These are phyloP conservation scores for Remorina albescens DNA, from an alignment of 2,797 vertebrate species.

Conservation along the genomic window DNA sequence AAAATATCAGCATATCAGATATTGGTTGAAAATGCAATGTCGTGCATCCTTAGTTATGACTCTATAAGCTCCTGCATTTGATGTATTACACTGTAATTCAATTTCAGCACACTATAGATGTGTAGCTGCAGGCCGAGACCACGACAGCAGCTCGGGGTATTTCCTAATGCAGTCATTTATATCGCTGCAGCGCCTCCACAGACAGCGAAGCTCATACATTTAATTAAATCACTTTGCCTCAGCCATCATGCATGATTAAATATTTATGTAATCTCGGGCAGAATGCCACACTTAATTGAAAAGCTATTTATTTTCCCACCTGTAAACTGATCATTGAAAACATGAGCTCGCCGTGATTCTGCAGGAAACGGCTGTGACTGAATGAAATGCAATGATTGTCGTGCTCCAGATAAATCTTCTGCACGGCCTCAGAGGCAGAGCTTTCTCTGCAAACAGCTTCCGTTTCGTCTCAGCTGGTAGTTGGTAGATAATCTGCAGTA, in stretches of 20 bases:
- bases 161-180: slow-evolving; percentile 51
- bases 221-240: slow-evolving; percentile 57
- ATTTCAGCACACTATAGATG: slow-evolving; percentile 39
- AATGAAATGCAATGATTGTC: slow-evolving; percentile 25
- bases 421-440: slow-evolving; percentile 13
- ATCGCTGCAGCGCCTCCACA: slow-evolving; percentile 42
- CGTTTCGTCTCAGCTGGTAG: slow-evolving; percentile 20
- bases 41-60: slow-evolving; percentile 10
- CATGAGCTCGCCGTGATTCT: slow-evolving; percentile 13
- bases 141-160: slow-evolving; percentile 10
- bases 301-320: slow-evolving; percentile 25
- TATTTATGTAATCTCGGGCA: slow-evolving; percentile 39
- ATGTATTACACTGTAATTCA: slow-evolving; percentile 17
- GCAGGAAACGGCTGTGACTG: slow-evolving; percentile 21
- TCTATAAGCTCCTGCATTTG: slow-evolving; percentile 30
- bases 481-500: slow-evolving; percentile 58
- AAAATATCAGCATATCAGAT: too few species aligned
- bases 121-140: slow-evolving; percentile 39
- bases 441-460: slow-evolving; percentile 33
- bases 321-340: slow-evolving; percentile 6
- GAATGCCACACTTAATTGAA: slow-evolving; percentile 26
- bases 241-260: slow-evolving; percentile 52
- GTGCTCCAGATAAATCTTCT: slow-evolving; percentile 20
- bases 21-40: too few species aligned
- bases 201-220: slow-evolving; percentile 37